Evolutionary conservation across 1,140 invertebrate species (phyloP).

Genomic region (Homalodisca vitripennis): DNA sequence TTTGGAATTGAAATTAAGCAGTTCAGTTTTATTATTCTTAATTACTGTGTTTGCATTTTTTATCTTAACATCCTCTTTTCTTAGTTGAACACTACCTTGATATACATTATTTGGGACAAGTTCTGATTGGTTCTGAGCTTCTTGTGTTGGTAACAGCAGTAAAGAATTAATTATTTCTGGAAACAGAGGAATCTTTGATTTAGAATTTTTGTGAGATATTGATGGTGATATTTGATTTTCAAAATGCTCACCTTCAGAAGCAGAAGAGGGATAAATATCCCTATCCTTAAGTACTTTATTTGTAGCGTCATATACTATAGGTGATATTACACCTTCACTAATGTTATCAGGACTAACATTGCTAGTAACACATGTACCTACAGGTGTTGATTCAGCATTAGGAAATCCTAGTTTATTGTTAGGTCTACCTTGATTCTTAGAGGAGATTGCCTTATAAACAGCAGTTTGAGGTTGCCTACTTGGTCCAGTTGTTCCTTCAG

Average conservation of each 20-base stretch:
- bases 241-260: background rate
- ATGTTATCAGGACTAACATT: constrained; percentile 9
- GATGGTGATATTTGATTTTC: background rate
- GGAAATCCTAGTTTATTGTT: constrained; percentile 28
- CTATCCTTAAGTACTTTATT: too few relatives aligned
- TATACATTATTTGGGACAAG: too few relatives aligned
- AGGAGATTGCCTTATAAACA: background rate
- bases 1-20: background rate
- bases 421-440: background rate
- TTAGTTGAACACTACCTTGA: too few relatives aligned
- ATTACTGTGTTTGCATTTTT: too few relatives aligned
- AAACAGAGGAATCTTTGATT: constrained; percentile 17
- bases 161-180: constrained; percentile 33
- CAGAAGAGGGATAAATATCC: too few relatives aligned
- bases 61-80: background rate
- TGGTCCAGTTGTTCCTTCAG: constrained; percentile 49
- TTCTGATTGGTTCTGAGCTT: too few relatives aligned
- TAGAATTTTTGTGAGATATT: too few relatives aligned
- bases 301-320: constrained; percentile 12
- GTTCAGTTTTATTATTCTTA: too few relatives aligned
- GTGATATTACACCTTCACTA: constrained; percentile 16
- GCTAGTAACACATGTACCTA: constrained; percentile 20
- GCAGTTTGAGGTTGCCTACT: constrained; percentile 28
- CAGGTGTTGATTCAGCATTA: constrained; percentile 36
- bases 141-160: too few relatives aligned